These are phyloP conservation scores for Vimba vimba DNA, from an alignment of 2,113 vertebrate genomes.

Conservation along the genomic window DNA sequence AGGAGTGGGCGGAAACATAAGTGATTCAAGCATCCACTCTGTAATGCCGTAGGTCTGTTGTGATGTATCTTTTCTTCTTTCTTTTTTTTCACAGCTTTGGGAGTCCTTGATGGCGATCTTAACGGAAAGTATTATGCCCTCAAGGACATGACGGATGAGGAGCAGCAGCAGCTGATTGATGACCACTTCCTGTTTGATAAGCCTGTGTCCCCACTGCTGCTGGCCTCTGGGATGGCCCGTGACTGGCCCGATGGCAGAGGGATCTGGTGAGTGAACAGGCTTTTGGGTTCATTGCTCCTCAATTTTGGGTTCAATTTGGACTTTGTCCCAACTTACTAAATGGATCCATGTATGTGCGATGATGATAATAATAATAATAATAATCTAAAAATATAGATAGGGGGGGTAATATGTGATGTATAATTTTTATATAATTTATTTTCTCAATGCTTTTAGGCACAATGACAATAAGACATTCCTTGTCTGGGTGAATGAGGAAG, in stretches of 20 bases:
- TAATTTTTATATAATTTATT: background rate
- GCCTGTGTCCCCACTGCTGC: slow-evolving; percentile 90
- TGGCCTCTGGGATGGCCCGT: slow-evolving; percentile 92
- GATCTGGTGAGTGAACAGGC: slow-evolving; percentile 81
- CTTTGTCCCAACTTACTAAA: background rate
- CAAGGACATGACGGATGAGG: slow-evolving; percentile 93
- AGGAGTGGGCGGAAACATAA: background rate
- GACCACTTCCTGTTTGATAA: slow-evolving; percentile 98
- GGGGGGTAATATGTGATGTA: too few species aligned
- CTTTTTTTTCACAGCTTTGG: slow-evolving; percentile 66
- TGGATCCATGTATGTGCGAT: background rate
- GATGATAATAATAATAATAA: too few species aligned
- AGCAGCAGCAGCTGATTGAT: slow-evolving; percentile 95
- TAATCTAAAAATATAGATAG: too few species aligned
- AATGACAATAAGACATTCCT: slow-evolving; percentile 96
- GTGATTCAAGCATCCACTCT: background rate
- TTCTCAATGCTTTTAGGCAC: slow-evolving; percentile 78
- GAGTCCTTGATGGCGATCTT: slow-evolving; percentile 85
- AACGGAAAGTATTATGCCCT: slow-evolving; percentile 91
- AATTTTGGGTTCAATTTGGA: background rate
- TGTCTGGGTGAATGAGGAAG: slow-evolving; percentile 97
- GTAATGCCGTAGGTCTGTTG: background rate
- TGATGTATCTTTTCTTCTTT: background rate
- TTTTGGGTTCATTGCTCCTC: background rate
- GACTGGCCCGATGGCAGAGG: slow-evolving; percentile 94